phyloP scores from a whole-genome alignment of 1,140 invertebrate genomes.

The Zeugodacus cucurbitae region DNA sequence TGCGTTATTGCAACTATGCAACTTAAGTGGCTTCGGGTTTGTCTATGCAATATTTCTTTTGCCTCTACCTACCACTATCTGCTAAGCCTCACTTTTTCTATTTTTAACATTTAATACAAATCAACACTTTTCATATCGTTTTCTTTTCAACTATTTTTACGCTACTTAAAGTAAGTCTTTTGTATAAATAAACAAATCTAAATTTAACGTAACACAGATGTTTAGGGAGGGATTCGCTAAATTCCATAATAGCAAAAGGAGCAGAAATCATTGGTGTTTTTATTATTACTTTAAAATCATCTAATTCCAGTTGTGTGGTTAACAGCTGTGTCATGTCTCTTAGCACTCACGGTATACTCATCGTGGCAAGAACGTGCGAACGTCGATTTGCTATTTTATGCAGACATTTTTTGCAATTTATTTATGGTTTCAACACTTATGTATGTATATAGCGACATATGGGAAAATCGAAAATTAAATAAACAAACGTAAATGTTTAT shows the following conservation, averaged over 20 bases:
- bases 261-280: neutral
- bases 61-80: too few species aligned
- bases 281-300: neutral
- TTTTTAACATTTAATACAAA: too few species aligned
- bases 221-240: neutral
- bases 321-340: neutral
- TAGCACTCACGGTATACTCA: neutral
- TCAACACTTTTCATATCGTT: too few species aligned
- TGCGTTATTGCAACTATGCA: too few species aligned
- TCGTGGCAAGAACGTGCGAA: neutral
- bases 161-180: neutral
- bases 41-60: too few species aligned
- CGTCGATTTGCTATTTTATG: neutral
- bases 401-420: neutral
- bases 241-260: neutral
- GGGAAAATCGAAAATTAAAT: neutral
- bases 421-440: neutral
- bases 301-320: neutral
- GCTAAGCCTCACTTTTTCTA: too few species aligned
- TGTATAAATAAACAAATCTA: conserved; percentile 6
- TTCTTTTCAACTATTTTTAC: too few species aligned
- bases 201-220: neutral
- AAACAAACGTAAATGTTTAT: neutral
- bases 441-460: neutral
- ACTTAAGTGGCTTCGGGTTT: too few species aligned